A percentile compares a stretch with the other conserved stretches of the same genome.
Evolutionary conservation across 2,888 invertebrate genomes (phyloP).

Genomic region (Cantharis rufa): DNA sequence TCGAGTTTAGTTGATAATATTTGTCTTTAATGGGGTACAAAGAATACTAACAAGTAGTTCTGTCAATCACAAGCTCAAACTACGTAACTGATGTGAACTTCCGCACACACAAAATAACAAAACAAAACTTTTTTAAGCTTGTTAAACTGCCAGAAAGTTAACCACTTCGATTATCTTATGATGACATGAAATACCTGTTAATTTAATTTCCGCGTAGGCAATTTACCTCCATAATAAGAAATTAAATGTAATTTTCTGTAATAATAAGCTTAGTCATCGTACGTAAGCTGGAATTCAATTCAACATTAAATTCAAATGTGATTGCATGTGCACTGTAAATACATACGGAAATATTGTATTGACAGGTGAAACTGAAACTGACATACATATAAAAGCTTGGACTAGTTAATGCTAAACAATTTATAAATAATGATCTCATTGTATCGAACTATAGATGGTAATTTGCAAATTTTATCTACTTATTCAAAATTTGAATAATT

Average conservation of each 20-base stretch:
- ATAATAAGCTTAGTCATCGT: slow-evolving; percentile 15
- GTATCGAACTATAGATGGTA: not conserved
- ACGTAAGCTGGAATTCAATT: slow-evolving; percentile 13
- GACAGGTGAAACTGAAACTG: slow-evolving; percentile 16
- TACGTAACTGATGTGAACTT: slow-evolving; percentile 40
- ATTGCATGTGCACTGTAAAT: slow-evolving; percentile 7
- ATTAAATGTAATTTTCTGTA: slow-evolving; percentile 21
- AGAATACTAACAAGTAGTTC: slow-evolving; percentile 17
- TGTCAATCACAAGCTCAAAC: slow-evolving; percentile 38
- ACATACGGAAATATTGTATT: slow-evolving; percentile 7
- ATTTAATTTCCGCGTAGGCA: slow-evolving; percentile 21
- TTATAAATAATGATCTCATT: not conserved
- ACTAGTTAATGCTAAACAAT: slow-evolving; percentile 1
- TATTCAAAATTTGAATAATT: not conserved
- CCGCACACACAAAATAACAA: slow-evolving; percentile 31
- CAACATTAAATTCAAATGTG: slow-evolving; percentile 7
- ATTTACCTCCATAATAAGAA: slow-evolving; percentile 21
- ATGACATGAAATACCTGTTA: slow-evolving; percentile 27
- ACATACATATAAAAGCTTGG: slow-evolving; percentile 5
- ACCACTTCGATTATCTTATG: slow-evolving; percentile 25
- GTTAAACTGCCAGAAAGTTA: slow-evolving; percentile 28
- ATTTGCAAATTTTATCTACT: not conserved
- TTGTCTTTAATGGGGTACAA: slow-evolving; percentile 8
- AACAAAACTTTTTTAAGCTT: slow-evolving; percentile 27
- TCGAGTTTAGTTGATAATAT: slow-evolving; percentile 4